phyloP scores from a whole-genome alignment of 2,113 vertebrate genomes.

The Pseudorhombus dupliciocellatus region DNA sequence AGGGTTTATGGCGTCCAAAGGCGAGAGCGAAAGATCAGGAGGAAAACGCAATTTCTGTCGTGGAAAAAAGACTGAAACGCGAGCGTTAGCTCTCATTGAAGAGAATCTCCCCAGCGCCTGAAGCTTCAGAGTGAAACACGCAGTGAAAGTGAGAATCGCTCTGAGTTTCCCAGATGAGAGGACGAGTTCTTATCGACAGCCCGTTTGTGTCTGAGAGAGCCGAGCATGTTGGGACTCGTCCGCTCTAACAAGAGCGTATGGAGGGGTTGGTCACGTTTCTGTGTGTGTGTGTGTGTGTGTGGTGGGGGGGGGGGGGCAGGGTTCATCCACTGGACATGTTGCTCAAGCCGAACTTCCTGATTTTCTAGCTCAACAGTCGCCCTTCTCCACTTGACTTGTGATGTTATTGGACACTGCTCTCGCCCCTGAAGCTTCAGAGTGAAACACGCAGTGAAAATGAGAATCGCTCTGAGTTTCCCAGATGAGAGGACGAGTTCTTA shows the following conservation, averaged over 20 bases:
- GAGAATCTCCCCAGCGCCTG: slow-evolving; percentile 7
- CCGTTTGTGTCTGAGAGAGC: slow-evolving; percentile 25
- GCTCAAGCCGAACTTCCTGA: slow-evolving; percentile 71
- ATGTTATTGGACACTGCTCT: slow-evolving; percentile 30
- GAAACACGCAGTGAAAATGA: slow-evolving; percentile 9
- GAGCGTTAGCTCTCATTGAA: neutral
- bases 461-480: slow-evolving; percentile 33
- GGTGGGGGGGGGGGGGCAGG: slow-evolving; percentile 49
- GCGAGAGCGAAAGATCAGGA: neutral
- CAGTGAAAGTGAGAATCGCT: slow-evolving; percentile 20
- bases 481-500: slow-evolving; percentile 51
- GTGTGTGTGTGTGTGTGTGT: slow-evolving; percentile 3
- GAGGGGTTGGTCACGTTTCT: slow-evolving; percentile 32
- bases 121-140: neutral
- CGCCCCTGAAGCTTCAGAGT: neutral
- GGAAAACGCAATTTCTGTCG: neutral
- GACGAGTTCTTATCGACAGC: slow-evolving; percentile 60
- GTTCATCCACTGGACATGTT: slow-evolving; percentile 61
- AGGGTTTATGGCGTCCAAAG: slow-evolving; percentile 55
- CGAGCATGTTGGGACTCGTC: slow-evolving; percentile 54
- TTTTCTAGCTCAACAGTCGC: slow-evolving; percentile 62
- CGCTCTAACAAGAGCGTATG: slow-evolving; percentile 34
- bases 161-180: slow-evolving; percentile 36
- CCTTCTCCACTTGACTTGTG: slow-evolving; percentile 24
- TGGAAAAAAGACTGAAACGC: neutral